Conservation (phyloP, 2,888 invertebrate genomes). For the Periphyllus acericola region DNA sequence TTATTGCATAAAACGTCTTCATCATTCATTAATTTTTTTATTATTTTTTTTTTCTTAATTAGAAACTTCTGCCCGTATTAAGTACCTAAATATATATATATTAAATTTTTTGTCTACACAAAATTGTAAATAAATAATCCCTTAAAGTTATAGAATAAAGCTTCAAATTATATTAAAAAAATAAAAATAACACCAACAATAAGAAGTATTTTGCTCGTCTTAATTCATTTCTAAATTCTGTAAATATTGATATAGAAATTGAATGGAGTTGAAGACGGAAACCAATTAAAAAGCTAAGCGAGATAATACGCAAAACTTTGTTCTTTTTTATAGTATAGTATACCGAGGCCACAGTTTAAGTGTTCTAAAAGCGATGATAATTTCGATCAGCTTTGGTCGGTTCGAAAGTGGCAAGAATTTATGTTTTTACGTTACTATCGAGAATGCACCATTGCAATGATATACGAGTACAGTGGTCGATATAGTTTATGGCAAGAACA, state of each 20-base stretch:
- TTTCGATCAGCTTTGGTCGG: too few species aligned
- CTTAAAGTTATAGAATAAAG: not conserved
- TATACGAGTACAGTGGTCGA: too few species aligned
- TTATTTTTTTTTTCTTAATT: not conserved
- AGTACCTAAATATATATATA: not conserved
- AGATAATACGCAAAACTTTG: too few species aligned
- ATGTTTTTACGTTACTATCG: too few species aligned
- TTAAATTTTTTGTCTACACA: slow-evolving; percentile 2
- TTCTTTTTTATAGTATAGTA: too few species aligned
- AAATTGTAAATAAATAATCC: slow-evolving; percentile 1
- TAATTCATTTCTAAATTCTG: not conserved
- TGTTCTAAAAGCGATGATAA: too few species aligned
- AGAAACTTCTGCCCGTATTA: not conserved
- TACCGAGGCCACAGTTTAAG: too few species aligned
- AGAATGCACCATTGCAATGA: too few species aligned
- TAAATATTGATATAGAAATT: not conserved
- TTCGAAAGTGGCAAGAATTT: too few species aligned
- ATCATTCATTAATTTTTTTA: not conserved
- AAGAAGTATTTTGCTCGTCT: not conserved
- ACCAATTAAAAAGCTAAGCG: not conserved
- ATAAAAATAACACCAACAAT: not conserved
- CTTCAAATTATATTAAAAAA: not conserved
- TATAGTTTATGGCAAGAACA: too few species aligned
- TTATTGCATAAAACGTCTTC: slow-evolving; percentile 25
- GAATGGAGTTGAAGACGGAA: not conserved